phyloP scores from a whole-genome alignment of 2,113 vertebrate genomes.

The Apodemus speciosus region DNA sequence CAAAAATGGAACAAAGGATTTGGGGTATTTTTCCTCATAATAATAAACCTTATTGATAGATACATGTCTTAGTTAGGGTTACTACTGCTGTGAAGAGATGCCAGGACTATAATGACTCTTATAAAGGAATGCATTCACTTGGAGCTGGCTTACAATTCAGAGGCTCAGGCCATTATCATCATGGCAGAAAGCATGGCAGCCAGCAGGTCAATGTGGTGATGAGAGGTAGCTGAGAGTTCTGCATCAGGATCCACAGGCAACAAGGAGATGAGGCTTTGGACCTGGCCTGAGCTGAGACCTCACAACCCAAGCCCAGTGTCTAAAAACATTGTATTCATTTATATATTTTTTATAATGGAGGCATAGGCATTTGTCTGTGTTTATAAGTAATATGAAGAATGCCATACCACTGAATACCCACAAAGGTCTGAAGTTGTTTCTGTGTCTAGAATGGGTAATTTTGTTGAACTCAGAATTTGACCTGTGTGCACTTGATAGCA shows the following conservation, averaged over 20 bases:
- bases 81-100: background rate
- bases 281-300: background rate
- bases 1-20: background rate
- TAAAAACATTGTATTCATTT: background rate
- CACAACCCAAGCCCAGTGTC: background rate
- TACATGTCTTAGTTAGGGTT: background rate
- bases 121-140: background rate
- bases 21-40: background rate
- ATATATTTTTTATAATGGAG: background rate
- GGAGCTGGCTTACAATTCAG: background rate
- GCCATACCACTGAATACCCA: background rate
- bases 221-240: background rate
- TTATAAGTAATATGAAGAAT: background rate
- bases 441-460: background rate
- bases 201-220: background rate
- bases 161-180: background rate
- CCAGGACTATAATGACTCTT: background rate
- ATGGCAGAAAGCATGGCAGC: background rate
- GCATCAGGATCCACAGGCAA: background rate
- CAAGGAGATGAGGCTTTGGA: background rate
- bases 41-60: background rate
- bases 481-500: background rate
- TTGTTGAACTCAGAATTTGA: background rate
- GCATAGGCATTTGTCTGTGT: background rate
- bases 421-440: background rate